Evolutionary conservation across 2,113 vertebrate species (phyloP).

Genomic region (Oriolus oriolus): DNA sequence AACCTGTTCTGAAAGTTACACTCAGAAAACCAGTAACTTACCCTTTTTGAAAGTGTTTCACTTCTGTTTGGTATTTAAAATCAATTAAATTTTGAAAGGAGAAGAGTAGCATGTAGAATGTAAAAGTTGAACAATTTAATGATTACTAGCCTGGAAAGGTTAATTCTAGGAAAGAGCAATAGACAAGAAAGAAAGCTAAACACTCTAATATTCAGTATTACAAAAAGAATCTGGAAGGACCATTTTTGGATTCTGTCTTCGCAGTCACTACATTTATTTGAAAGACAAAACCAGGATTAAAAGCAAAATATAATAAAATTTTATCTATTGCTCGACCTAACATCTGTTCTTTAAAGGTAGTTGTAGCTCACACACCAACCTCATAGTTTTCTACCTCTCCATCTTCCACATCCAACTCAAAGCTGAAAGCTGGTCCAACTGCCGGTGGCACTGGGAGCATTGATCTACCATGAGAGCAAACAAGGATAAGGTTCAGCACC

Average conservation of each 20-base stretch:
- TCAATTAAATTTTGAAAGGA: neutral
- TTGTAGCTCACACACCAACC: slow-evolving; percentile 72
- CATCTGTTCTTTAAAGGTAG: neutral
- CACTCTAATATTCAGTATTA: neutral
- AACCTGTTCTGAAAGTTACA: neutral
- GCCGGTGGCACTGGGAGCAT: slow-evolving; percentile 94
- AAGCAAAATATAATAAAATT: neutral
- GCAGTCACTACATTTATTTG: neutral
- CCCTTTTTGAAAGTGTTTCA: neutral
- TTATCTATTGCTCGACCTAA: neutral
- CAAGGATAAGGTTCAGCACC: neutral
- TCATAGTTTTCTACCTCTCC: slow-evolving; percentile 99
- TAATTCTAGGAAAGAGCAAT: neutral
- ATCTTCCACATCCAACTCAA: slow-evolving; percentile 96
- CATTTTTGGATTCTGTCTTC: neutral
- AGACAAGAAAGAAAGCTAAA: neutral
- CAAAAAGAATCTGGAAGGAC: neutral
- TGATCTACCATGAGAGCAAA: slow-evolving; percentile 77
- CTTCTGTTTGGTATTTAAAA: neutral
- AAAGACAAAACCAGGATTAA: neutral
- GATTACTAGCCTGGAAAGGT: neutral
- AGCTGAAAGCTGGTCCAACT: slow-evolving; percentile 91
- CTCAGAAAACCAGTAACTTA: neutral
- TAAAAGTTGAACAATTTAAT: neutral
- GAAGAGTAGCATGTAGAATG: neutral